A percentile compares a stretch with the other conserved stretches of the same genome.
phyloP scores from a whole-genome alignment of 1,140 invertebrate genomes.

The Plutomurus gul region DNA sequence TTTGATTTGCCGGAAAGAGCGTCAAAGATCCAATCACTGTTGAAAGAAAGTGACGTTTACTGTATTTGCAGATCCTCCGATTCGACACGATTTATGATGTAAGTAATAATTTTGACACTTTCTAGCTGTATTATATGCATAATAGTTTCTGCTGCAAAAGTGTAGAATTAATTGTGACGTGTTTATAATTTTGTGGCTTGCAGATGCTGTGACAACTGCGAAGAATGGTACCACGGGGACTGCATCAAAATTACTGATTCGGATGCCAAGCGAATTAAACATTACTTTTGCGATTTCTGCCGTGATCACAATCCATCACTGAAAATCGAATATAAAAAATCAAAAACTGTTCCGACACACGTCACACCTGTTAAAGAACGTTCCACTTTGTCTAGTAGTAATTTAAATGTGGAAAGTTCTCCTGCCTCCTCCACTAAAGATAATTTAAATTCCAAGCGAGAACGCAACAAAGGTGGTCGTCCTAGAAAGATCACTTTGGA shows the following conservation, averaged over 20 bases:
- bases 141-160: neutral
- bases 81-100: constrained; percentile 96
- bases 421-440: neutral
- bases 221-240: constrained; percentile 98
- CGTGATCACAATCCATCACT: constrained; percentile 79
- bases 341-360: neutral
- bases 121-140: neutral
- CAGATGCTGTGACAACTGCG: constrained; percentile 92
- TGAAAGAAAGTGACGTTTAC: constrained; percentile 77
- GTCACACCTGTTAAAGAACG: neutral
- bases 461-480: neutral
- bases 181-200: constrained; percentile 43
- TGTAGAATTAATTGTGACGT: constrained; percentile 25
- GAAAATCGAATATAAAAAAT: constrained; percentile 73
- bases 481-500: neutral
- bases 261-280: constrained; percentile 89
- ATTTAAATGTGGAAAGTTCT: neutral
- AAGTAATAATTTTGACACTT: constrained; percentile 59
- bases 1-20: constrained; percentile 87
- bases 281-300: constrained; percentile 88
- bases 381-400: neutral
- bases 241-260: constrained; percentile 93
- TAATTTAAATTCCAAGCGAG: neutral
- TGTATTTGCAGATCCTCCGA: constrained; percentile 93
- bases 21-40: constrained; percentile 85